Percentiles rank a stretch among this genome's conserved stretches.
phyloP scores from a whole-genome alignment of 2,113 vertebrate genomes.

The Peromyscus leucopus region DNA sequence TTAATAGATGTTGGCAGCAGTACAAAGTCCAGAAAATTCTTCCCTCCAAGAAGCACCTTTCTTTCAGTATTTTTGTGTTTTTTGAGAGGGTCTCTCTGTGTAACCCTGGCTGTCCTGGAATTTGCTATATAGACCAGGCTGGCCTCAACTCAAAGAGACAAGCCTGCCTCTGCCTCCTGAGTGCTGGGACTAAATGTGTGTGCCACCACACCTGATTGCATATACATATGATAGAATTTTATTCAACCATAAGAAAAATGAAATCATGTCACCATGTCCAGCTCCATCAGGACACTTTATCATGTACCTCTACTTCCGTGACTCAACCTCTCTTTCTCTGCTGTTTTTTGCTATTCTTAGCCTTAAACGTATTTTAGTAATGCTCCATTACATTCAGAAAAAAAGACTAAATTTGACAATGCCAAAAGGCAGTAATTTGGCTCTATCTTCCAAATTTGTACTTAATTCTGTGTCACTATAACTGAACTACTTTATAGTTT shows the following conservation, averaged over 20 bases:
- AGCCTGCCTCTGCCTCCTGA: neutral
- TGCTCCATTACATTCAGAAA: neutral
- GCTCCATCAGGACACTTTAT: neutral
- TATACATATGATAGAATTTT: neutral
- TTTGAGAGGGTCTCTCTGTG: neutral
- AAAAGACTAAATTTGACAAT: neutral
- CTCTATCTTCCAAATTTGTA: neutral
- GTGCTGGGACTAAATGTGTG: neutral
- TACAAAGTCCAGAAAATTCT: neutral
- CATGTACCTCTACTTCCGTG: neutral
- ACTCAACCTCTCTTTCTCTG: neutral
- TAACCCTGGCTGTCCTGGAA: neutral
- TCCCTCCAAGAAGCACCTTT: neutral
- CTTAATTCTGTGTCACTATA: slow-evolving; percentile 1
- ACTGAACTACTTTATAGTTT: neutral
- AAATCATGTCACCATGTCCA: neutral
- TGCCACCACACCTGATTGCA: neutral
- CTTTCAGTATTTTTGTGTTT: neutral
- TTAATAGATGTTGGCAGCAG: neutral
- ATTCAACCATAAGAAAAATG: neutral
- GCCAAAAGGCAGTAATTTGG: neutral
- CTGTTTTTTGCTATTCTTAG: neutral
- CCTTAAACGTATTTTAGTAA: neutral
- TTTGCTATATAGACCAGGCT: neutral
- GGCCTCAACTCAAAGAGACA: neutral